Percentiles rank a stretch among this genome's conserved stretches.
Conservation (phyloP, 2,888 invertebrate genomes). For the Spodoptera exigua region DNA sequence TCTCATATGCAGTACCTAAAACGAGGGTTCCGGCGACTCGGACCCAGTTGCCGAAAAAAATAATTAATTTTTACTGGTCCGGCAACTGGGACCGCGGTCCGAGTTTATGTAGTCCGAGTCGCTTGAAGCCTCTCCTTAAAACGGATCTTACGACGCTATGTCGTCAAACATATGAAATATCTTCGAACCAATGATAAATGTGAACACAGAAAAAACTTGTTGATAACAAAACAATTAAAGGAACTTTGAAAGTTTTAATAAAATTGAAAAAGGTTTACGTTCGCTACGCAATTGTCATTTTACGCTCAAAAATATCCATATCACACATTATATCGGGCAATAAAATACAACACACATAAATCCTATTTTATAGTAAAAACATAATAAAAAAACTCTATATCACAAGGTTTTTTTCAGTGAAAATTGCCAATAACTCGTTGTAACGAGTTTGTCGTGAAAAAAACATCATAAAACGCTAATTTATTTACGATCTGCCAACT, state of each 20-base stretch:
- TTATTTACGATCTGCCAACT: conserved; percentile 79
- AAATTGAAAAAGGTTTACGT: no score
- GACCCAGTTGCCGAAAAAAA: no score
- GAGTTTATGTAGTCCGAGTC: no score
- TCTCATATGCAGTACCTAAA: no score
- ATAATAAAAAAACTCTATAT: conserved; percentile 36
- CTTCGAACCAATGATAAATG: no score
- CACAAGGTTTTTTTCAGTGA: conserved; percentile 43
- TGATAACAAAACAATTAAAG: conserved; percentile 1
- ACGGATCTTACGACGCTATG: no score
- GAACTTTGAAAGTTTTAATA: not conserved
- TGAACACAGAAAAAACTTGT: no score
- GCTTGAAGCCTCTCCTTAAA: no score
- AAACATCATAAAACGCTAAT: conserved; percentile 66
- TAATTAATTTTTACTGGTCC: no score
- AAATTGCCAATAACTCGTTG: conserved; percentile 64
- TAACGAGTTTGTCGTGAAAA: conserved; percentile 64
- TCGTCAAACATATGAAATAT: no score
- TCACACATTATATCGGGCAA: conserved; percentile 18
- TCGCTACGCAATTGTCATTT: not conserved
- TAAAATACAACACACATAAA: conserved; percentile 42
- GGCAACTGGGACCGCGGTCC: no score
- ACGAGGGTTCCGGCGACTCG: no score
- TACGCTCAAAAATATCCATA: conserved; percentile 24
- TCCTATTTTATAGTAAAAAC: conserved; percentile 33